These are phyloP conservation scores for Anarrhichthys ocellatus DNA, from an alignment of 2,113 vertebrate genomes.

Conservation along the genomic window DNA sequence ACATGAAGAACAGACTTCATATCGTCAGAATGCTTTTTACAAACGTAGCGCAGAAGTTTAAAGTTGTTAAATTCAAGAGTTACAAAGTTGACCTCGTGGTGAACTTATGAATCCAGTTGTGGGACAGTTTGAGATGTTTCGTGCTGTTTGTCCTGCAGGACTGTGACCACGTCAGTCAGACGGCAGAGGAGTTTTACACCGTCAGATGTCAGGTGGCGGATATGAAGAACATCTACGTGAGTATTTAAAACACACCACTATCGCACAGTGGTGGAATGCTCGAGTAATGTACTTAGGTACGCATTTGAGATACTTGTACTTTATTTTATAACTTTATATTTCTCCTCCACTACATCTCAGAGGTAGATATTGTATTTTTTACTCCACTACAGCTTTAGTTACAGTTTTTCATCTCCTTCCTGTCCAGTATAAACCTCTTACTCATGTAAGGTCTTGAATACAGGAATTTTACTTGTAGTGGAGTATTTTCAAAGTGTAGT, in stretches of 20 bases:
- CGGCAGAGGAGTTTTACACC: constrained; percentile 98
- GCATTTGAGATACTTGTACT: background rate
- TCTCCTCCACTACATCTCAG: background rate
- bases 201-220: constrained; percentile 98
- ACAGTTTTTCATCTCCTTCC: too few species aligned
- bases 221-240: constrained; percentile 99
- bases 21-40: background rate
- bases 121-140: background rate
- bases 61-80: background rate
- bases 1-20: background rate
- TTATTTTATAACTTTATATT: background rate
- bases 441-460: too few species aligned
- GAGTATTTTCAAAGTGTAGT: too few species aligned
- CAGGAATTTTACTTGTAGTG: too few species aligned
- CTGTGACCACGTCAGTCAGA: constrained; percentile 99
- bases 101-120: background rate
- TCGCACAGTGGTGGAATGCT: background rate
- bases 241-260: constrained; percentile 55
- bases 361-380: too few species aligned
- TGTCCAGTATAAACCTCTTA: too few species aligned
- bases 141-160: constrained; percentile 82
- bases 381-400: background rate
- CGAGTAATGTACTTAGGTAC: background rate
- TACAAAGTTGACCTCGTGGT: fast-evolving
- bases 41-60: background rate